Evolutionary conservation across 2,113 vertebrate genomes (phyloP).

Genomic region (Channa argus): DNA sequence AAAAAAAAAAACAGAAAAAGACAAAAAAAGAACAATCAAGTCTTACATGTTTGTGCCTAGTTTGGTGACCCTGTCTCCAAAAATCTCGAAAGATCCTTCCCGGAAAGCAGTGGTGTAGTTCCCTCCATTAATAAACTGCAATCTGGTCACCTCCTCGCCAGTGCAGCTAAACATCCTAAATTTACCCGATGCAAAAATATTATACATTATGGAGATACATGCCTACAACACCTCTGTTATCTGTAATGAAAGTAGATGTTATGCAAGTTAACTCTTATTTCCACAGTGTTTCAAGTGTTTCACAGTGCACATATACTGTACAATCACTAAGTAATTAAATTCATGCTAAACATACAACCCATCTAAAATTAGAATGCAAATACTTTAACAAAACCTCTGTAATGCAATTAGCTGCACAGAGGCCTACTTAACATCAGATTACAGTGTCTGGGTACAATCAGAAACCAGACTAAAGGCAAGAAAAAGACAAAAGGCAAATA

Average conservation of each 20-base stretch:
- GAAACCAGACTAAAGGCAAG: conserved; percentile 1
- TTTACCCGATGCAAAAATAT: conserved; percentile 8
- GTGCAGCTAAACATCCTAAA: conserved; percentile 88
- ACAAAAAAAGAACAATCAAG: too few relatives aligned
- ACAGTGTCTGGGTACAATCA: conserved; percentile 6
- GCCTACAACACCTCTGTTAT: not conserved
- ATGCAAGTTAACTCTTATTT: not conserved
- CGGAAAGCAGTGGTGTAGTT: conserved; percentile 87
- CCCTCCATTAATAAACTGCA: conserved; percentile 87
- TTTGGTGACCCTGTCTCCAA: conserved; percentile 94
- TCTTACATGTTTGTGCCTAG: conserved; percentile 98
- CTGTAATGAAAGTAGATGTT: not conserved
- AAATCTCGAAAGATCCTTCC: conserved; percentile 95
- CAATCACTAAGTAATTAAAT: conserved; percentile 5
- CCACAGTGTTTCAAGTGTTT: not conserved
- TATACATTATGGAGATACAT: not conserved
- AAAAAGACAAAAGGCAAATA: conserved; percentile 6
- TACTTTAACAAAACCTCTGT: conserved; percentile 42
- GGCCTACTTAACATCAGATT: conserved; percentile 36
- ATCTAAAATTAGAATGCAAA: conserved; percentile 67
- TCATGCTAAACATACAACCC: conserved; percentile 19
- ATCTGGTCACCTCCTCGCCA: conserved; percentile 88
- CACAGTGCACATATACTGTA: conserved; percentile 6
- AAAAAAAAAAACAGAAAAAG: not conserved
- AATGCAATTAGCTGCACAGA: conserved; percentile 72